A percentile compares a stretch with the other conserved stretches of the same genome.
These are phyloP conservation scores for Luperina nickerlii DNA, from an alignment of 2,888 invertebrate genomes.

Conservation along the genomic window DNA sequence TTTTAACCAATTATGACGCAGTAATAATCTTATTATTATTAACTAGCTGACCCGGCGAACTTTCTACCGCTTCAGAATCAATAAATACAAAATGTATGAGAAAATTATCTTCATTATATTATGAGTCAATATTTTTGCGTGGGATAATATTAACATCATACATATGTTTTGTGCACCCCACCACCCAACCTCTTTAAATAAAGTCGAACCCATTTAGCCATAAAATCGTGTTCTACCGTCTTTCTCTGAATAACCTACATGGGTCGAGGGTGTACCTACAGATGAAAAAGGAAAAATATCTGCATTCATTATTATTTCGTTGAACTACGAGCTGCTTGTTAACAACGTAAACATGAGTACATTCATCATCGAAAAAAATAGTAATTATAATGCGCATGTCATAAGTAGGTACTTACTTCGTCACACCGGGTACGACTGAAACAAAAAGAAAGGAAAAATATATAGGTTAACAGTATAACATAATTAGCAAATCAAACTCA, in stretches of 20 bases:
- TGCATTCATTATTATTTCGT: not conserved
- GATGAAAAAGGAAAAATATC: not conserved
- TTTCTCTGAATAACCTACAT: not conserved
- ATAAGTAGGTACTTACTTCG: conserved; percentile 50
- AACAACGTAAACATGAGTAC: not conserved
- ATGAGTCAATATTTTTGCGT: not conserved
- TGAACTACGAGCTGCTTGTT: not conserved
- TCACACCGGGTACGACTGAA: conserved; percentile 58
- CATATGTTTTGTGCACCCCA: not conserved
- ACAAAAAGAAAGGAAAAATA: conserved; percentile 23
- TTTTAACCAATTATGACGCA: too few species aligned
- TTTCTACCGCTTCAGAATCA: too few species aligned
- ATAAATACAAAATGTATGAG: too few species aligned
- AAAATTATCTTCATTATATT: too few species aligned
- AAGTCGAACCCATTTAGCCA: not conserved
- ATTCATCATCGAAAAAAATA: not conserved
- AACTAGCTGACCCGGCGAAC: too few species aligned
- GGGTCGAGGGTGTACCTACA: not conserved
- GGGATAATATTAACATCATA: too few species aligned
- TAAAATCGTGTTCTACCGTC: not conserved
- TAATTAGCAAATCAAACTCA: too few species aligned
- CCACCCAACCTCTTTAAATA: not conserved
- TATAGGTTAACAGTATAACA: not conserved
- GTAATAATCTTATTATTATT: too few species aligned
- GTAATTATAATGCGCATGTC: not conserved